Percentiles rank a stretch among this genome's conserved stretches.
phyloP scores from a whole-genome alignment of 1,140 invertebrate genomes.

The Euura saliciscinereae region DNA sequence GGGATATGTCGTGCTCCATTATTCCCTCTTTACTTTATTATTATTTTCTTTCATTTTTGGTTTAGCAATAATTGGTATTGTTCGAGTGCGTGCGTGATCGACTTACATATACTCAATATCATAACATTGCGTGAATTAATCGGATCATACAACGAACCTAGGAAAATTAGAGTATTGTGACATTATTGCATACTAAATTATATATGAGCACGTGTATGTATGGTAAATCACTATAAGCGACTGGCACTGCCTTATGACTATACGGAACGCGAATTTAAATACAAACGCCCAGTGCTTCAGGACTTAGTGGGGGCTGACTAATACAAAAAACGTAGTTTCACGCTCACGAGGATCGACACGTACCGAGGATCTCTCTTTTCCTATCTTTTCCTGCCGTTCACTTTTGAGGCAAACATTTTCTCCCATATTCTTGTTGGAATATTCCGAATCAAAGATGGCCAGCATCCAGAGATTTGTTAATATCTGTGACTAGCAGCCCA shows the following conservation, averaged over 20 bases:
- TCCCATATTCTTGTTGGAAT: too few species aligned
- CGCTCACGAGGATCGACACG: too few species aligned
- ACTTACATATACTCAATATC: too few species aligned
- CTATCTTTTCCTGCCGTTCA: too few species aligned
- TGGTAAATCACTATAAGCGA: not conserved
- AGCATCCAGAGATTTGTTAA: slow-evolving; percentile 83
- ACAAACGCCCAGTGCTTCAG: not conserved
- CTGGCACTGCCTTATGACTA: not conserved
- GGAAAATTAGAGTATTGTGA: slow-evolving; percentile 35
- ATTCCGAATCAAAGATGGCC: slow-evolving; percentile 66
- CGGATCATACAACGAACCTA: slow-evolving; percentile 20
- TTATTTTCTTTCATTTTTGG: slow-evolving; percentile 6
- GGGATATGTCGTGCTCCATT: too few species aligned
- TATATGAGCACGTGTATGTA: slow-evolving; percentile 23
- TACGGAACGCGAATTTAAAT: not conserved
- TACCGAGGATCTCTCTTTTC: too few species aligned
- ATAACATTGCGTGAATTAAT: too few species aligned
- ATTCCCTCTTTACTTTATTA: not conserved
- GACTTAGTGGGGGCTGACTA: not conserved
- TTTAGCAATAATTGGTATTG: slow-evolving; percentile 13
- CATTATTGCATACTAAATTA: slow-evolving; percentile 38
- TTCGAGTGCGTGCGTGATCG: not conserved
- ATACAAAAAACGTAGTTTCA: not conserved
- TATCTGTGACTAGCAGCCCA: slow-evolving; percentile 73
- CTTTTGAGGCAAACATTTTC: too few species aligned